Evolutionary conservation across 2,888 invertebrate species (phyloP).

Genomic region (Anoplius nigerrimus): DNA sequence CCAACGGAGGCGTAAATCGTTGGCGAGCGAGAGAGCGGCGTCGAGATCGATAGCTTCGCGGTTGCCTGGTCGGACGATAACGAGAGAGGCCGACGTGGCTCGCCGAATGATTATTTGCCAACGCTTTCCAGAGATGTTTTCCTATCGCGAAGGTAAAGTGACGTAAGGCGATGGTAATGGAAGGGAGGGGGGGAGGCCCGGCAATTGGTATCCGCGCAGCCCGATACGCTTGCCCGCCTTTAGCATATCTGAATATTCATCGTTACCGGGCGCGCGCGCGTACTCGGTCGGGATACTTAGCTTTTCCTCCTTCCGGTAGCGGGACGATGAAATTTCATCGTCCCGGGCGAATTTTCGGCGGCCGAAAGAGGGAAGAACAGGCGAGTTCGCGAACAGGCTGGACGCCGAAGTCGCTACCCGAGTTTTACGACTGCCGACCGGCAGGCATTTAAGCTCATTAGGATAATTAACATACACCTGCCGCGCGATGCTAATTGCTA

Average conservation of each 20-base stretch:
- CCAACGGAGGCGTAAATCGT: background rate
- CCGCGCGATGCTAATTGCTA: slow-evolving; percentile 40
- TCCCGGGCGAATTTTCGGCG: background rate
- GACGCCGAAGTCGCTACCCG: background rate
- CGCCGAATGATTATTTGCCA: background rate
- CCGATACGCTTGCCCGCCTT: background rate
- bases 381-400: background rate
- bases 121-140: background rate
- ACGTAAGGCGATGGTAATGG: too few species aligned
- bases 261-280: background rate
- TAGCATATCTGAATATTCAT: slow-evolving; percentile 5
- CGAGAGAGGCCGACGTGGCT: background rate
- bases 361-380: too few species aligned
- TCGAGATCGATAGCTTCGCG: background rate
- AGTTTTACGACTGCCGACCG: slow-evolving; percentile 16
- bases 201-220: background rate
- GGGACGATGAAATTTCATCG: background rate
- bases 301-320: background rate
- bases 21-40: background rate
- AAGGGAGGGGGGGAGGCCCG: too few species aligned
- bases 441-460: slow-evolving; percentile 34
- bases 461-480: slow-evolving; percentile 40
- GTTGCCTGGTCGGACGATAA: background rate
- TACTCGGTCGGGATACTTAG: background rate
- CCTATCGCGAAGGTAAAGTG: background rate